These are phyloP conservation scores for Tachina grossa DNA, from an alignment of 2,888 invertebrate species.

Conservation along the genomic window DNA sequence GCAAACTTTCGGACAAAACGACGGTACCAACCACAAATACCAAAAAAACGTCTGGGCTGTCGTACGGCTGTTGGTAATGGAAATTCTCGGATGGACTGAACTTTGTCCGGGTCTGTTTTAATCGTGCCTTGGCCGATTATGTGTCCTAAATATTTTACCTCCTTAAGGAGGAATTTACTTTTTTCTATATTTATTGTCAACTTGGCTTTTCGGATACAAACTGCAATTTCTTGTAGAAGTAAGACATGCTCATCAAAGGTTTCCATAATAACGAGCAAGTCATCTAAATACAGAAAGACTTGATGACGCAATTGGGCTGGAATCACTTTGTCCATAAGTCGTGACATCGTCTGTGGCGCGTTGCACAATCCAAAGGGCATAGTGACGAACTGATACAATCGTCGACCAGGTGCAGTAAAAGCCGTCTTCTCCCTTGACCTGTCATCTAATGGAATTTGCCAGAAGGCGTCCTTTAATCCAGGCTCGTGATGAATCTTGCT, in stretches of 20 bases:
- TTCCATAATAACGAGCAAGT: neutral
- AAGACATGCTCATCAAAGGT: too few relatives aligned
- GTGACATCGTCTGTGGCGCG: too few relatives aligned
- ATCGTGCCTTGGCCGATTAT: neutral
- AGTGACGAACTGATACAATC: too few relatives aligned
- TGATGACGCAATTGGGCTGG: neutral
- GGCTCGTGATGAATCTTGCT: too few relatives aligned
- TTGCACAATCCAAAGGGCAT: too few relatives aligned
- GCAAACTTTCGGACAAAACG: conserved; percentile 24
- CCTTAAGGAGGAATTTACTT: neutral
- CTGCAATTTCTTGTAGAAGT: too few relatives aligned
- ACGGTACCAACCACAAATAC: conserved; percentile 28
- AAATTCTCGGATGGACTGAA: conserved; percentile 8
- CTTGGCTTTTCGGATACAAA: too few relatives aligned
- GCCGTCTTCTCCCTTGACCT: too few relatives aligned
- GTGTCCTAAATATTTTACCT: conserved; percentile 24
- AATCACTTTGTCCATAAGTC: neutral
- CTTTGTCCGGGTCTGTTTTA: conserved; percentile 23
- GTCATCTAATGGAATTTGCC: too few relatives aligned
- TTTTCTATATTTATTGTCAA: too few relatives aligned
- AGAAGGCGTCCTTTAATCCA: too few relatives aligned
- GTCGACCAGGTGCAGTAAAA: conserved; percentile 42
- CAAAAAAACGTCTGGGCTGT: conserved; percentile 26
- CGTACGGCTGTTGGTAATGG: conserved; percentile 11
- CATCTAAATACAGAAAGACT: neutral